Base-by-base conservation (phyloP, 2,888 invertebrate species). In the Leptinotarsa haldemani region DNA sequence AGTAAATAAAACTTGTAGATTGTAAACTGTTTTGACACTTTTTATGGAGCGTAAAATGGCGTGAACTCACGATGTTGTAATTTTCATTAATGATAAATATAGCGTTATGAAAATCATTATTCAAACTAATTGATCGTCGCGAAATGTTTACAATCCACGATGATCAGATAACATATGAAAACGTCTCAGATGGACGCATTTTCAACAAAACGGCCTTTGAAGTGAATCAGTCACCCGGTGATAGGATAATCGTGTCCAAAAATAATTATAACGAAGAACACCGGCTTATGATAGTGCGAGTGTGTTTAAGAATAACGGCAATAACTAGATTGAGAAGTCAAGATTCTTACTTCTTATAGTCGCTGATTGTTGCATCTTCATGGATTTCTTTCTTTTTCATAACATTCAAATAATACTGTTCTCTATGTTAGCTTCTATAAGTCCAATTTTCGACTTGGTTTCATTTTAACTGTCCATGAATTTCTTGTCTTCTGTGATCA, bases 11-110 rank as follows among this genome's bases (percentile, higher is more conserved):
- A 77, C 73, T 75, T 78, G 72, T 73, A 78, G 77, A 77, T 75
- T 74, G 74, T 79, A 80, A 81, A 78, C 77, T 80, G 79, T 80
- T 81, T 81, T 81, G 81, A 81, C 81, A 79, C 76, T 81, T 79
- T 81, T 81, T 78, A 81, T 81, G 79, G 79, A 75, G 80, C 81
- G 79, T 80, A 80, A 81, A 81, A 79, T 80, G 78, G 75, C 80
- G 75, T 74, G 77, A 77, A 77, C 69, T 71, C 65, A 72, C 64
- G 53, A 67, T 61, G 70, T 70, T 72, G 53, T 70, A 70, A 72
- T 70, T 73, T 66, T 69, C 68, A 52, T 48, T 69, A 30, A 48
- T 66, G 70, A 68, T 71, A 53, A 71, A 74, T 74, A 68, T 71
- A 68, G 58, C 69, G 65, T 58, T 69, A 71, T 71, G 69, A 71